Percentiles rank a stretch among this genome's conserved stretches.
phyloP scores from a whole-genome alignment of 1,140 invertebrate genomes.

The Stratiolaelaps scimitus region DNA sequence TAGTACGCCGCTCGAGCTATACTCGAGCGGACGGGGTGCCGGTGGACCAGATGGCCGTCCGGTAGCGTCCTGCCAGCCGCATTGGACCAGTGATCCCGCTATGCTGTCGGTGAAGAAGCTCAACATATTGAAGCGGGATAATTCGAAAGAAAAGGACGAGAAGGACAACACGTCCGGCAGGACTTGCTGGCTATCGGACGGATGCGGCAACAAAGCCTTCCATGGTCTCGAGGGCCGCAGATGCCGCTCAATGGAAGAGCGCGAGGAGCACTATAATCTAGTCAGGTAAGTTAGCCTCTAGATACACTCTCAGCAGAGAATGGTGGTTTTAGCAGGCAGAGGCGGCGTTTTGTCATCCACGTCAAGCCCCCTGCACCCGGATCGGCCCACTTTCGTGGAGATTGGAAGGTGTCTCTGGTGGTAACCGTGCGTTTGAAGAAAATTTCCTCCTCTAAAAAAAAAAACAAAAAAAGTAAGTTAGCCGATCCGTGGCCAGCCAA shows the following conservation, averaged over 20 bases:
- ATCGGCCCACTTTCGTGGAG: too few species aligned
- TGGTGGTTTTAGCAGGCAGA: too few species aligned
- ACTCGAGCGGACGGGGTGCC: slow-evolving; percentile 1
- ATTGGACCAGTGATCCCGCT: slow-evolving; percentile 16
- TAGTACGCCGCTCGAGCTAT: slow-evolving; percentile 11
- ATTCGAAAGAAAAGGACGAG: slow-evolving; percentile 16
- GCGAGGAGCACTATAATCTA: slow-evolving; percentile 21
- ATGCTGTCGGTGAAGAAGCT: slow-evolving; percentile 24
- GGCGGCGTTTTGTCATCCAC: too few species aligned
- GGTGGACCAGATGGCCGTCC: not conserved
- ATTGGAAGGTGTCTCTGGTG: too few species aligned
- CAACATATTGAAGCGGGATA: slow-evolving; percentile 20
- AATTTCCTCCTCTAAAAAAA: too few species aligned
- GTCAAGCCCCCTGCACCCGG: too few species aligned
- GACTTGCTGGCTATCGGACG: slow-evolving; percentile 10
- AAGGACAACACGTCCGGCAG: slow-evolving; percentile 24
- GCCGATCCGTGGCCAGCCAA: not conserved
- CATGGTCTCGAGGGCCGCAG: slow-evolving; percentile 23
- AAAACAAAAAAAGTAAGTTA: too few species aligned
- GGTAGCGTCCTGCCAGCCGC: slow-evolving; percentile 19
- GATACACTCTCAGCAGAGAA: too few species aligned
- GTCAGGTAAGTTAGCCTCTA: slow-evolving; percentile 1
- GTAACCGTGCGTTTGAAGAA: too few species aligned
- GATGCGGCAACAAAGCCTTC: slow-evolving; percentile 13
- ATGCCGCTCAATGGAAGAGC: slow-evolving; percentile 26